Evolutionary conservation across 2,888 invertebrate species (phyloP), one percentile per base, ranked within the genome.

Genomic region (Tenthredo notha): DNA sequence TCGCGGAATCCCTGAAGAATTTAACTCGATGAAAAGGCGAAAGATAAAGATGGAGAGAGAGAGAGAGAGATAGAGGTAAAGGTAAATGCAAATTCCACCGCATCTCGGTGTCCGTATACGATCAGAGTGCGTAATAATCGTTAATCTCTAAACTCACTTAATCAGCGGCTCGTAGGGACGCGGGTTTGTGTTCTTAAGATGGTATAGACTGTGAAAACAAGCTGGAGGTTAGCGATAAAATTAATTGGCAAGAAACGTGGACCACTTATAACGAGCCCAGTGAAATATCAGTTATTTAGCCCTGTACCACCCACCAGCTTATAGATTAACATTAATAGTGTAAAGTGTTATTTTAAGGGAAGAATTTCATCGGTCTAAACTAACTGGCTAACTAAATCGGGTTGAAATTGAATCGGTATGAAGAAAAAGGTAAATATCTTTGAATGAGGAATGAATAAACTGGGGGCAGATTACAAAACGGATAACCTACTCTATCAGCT

Each of bases 131-230:
- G 83, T 83, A 67, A 83, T 83, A 65, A 70, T 67, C 83, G 83
- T 83, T 83, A 83, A 83, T 83, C 83, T 83, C 83, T 40, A 80
- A 50, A 61, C 80, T 80, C 80, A 61, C 61, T 80, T 61, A 80
- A 80, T 58, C 80, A 61, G 54, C 29, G 18, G 77, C 29, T 21
- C 77, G 50, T 77, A 54, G 50, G 50, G 77, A 54, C 77, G 9
- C 47, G 80, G 61, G 37, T 80, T 61, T 40, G 80, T 61, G 40
- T 61, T 61, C 80, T 61, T 40, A 29, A 40, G 61, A 80, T 29
- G 47, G 77, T 77, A 77, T 77, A 77, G 77, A 54, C 50, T 54
- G 77, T 21, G 77, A 54, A 77, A 77, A 47, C 77, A 33, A 77
- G 50, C 37, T 33, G 58, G 80, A 61, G 58, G 37, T 61, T 50